Evolutionary conservation across 2,113 vertebrate species (phyloP), one percentile per base, ranked within the genome.

Genomic region (Ailurus styani): DNA sequence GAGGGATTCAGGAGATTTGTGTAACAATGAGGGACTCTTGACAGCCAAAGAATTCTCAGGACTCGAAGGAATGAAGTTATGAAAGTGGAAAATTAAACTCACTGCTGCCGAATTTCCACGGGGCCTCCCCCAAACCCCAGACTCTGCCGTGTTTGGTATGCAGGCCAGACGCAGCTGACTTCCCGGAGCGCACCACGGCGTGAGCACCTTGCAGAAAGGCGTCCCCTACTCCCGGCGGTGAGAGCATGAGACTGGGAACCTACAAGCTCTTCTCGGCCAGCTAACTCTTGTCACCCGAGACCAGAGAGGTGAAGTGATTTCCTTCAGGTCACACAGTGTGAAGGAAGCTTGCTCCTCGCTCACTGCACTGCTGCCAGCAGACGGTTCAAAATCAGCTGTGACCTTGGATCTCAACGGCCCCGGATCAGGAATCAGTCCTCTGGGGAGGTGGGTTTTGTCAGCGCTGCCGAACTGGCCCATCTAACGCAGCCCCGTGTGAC

Each of bases 41-140:
- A 83, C 90, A 55, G 89, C 89, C 77, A 15, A n/a, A 84, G 84
- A 64, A 45, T 68, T 88, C 85, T 93, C 72, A 15, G 90, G 62
- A 31, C 21, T 5, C 64, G 20, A 54, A 96, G 97, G 95, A 92
- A 95, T 90, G 82, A 77, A 85, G 62, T 70, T 84, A 90, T 2
- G 60, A 87, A 75, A 31, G 62, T 87, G 50, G 95, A 87, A 83
- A 94, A 62, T 86, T 79, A 77, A 84, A 75, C 64, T 79, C 5
- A 15, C 60, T 21, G 54, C 55, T 79, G 23, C 54, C 34, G 9
- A 62, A 47, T 37, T 45, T 90, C 84, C 54, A 6, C 3, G 0
- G 1, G 14, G 15, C 13, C 40, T 37, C 29, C 40, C 60, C n/a
- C 21, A 2, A 40, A 68, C 40, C 66, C 2, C 0, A 7, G 3